Conservation (phyloP, 1,140 invertebrate genomes). For the Cardiocondyla obscurior region DNA sequence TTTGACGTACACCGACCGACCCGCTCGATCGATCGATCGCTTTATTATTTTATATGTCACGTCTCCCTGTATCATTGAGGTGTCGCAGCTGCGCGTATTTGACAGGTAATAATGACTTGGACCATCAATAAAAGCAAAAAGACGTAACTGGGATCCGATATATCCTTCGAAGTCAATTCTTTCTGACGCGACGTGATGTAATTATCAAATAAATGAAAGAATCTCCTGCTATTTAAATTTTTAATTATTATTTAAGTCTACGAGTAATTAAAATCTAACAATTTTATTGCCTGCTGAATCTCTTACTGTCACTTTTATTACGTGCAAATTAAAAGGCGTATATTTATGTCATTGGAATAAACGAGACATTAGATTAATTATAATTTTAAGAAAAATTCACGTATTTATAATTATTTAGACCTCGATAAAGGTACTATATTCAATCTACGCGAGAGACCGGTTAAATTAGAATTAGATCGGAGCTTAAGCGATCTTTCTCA, state of each 20-base stretch:
- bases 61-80: slow-evolving; percentile 10
- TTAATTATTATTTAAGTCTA: neutral
- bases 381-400: neutral
- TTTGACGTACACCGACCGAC: slow-evolving; percentile 58
- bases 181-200: neutral
- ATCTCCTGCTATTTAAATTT: neutral
- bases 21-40: slow-evolving; percentile 73
- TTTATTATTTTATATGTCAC: slow-evolving; percentile 73
- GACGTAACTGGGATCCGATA: neutral
- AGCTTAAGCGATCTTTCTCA: neutral
- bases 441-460: neutral
- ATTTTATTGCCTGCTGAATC: too few species aligned
- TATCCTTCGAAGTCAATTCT: neutral
- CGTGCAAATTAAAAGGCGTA: neutral
- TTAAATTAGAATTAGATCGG: neutral
- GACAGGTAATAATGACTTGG: slow-evolving; percentile 9
- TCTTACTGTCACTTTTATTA: neutral
- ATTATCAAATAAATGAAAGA: neutral
- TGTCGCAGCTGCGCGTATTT: slow-evolving; percentile 24
- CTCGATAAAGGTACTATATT: neutral
- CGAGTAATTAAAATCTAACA: neutral
- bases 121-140: neutral
- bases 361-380: neutral
- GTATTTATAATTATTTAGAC: neutral
- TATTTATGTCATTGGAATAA: neutral